Evolutionary conservation across 1,140 invertebrate genomes (phyloP), one percentile per base, ranked within the genome.

Genomic region (Hesperophylax magnus): DNA sequence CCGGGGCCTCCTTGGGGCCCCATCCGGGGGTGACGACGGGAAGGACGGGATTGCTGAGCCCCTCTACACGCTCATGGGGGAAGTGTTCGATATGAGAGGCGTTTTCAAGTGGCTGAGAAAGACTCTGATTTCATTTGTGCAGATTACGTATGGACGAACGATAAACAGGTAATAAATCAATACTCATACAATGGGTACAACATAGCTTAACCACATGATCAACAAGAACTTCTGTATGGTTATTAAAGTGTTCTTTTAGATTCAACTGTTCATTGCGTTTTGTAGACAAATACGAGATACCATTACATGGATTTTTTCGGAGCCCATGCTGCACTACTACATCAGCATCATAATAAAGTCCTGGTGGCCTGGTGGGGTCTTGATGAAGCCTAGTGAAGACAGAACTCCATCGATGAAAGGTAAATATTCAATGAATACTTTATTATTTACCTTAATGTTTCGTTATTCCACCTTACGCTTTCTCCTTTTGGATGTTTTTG

Each of bases 281-380:
- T 85, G 87, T 89, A 95, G 96, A 84, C 96, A 98, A 92, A 94
- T 98, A 56, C 92, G 96, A 83, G 96, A 97, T 85, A 97, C 94
- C 0, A 94, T 98, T 69, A 92, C 93, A 15, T 97, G 96, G 94
- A 88, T 97, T 77, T 95, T 97, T 86, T 97, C 96, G 24, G 97
- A 98, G 86, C 93, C 95, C 71, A 97, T 97, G 95, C 87, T 98
- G 78, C 93, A 97, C 85, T 97, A 96, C 87, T 98, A 98, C 86
- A 94, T 96, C 54, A 93, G 95, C 81, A 90, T 94, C 18, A 93
- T 97, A 80, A 92, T 94, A 58, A 97, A 97, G 86, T 95, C 95
- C 1, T 96, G 96, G 92, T 98, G 97, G 96, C 95, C 96, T 3
- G 93, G 95, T 75, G 96, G 96, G 11, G 91, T 94, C 24, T 87